Base-by-base conservation (phyloP, 2,888 invertebrate species). In the Philhelius pedissequus region DNA sequence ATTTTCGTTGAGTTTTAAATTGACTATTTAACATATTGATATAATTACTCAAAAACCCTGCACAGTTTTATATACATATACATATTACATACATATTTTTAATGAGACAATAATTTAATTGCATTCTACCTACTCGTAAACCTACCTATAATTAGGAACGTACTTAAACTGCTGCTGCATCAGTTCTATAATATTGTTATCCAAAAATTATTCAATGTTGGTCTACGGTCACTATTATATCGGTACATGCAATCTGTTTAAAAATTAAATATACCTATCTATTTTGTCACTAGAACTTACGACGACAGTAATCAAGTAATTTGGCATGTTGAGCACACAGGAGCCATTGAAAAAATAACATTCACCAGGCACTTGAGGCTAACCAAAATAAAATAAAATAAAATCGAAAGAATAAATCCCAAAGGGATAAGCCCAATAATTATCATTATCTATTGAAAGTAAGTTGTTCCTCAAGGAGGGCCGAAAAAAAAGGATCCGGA, bases 251-350 rank as follows among this genome's bases (percentile, higher is more conserved):
- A 68, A 82, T 82, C 77, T 66, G 2, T n/a, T 25, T 18, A 45
- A 71, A 38, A 50, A 62, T 30, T 48, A 15, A n/a, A n/a, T n/a
- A n/a, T n/a, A n/a, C n/a, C n/a, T 40, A 45, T 18, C 27, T 32
- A 13, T 22, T 56, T 48, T 69, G 56, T 66, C 56, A 54, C 64
- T 38, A 43, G 54, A 66, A 60, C 18, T 68, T 54, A 50, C 75
- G 74, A 50, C 75, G 74, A 18, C 80, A 71, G 68, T 70, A 84
- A 84, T 84, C 84, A 80, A 80, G 84, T 84, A 58, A 84, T 84
- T 84, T 84, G 80, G 76, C 80, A 71, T 71, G 20, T 52, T 45
- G 25, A 43, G 18, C 15, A 60, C 40, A 79, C 79, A 68, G 75
- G 60, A 75, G 75, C 70, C 54, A 75, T 84, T 70, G 45, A 66